These are phyloP conservation scores for Enteromius fasciolatus DNA, from an alignment of 2,797 vertebrate genomes.

Conservation along the genomic window DNA sequence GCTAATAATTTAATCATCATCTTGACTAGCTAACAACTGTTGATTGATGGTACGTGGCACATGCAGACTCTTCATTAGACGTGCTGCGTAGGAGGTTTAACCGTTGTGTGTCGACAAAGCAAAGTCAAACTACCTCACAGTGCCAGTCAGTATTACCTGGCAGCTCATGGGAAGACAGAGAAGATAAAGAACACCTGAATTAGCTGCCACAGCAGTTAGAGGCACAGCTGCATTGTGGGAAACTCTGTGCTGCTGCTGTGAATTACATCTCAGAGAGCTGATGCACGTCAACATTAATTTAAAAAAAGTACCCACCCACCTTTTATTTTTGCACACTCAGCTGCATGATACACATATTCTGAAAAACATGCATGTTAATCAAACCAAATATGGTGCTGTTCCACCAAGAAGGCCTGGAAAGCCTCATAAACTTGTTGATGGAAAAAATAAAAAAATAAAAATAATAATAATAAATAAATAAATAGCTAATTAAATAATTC, in stretches of 20 bases:
- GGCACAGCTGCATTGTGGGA: conserved; percentile 23
- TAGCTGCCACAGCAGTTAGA: conserved; percentile 37
- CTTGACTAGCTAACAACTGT: conserved; percentile 32
- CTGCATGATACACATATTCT: not conserved
- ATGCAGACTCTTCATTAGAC: conserved; percentile 36
- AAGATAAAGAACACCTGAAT: conserved; percentile 33
- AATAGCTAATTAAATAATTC: too few species aligned
- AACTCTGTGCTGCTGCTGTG: conserved; percentile 7
- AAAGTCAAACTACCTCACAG: conserved; percentile 19
- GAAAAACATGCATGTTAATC: not conserved
- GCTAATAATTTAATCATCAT: conserved; percentile 40
- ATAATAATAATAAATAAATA: too few species aligned
- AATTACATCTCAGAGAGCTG: not conserved
- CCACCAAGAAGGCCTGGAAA: not conserved
- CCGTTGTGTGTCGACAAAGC: conserved; percentile 24
- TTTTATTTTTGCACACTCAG: conserved; percentile 22
- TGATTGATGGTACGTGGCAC: conserved; percentile 32
- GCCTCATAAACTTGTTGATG: not conserved
- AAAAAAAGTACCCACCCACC: not conserved
- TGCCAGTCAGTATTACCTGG: conserved; percentile 38
- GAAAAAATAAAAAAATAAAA: too few species aligned
- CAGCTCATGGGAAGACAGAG: conserved; percentile 21
- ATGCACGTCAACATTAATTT: not conserved
- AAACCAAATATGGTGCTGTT: not conserved
- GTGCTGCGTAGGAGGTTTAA: conserved; percentile 33